A percentile compares a stretch with the other conserved stretches of the same genome.
Conservation (phyloP, 2,797 vertebrate genomes). For the Eupleurogrammus muticus region DNA sequence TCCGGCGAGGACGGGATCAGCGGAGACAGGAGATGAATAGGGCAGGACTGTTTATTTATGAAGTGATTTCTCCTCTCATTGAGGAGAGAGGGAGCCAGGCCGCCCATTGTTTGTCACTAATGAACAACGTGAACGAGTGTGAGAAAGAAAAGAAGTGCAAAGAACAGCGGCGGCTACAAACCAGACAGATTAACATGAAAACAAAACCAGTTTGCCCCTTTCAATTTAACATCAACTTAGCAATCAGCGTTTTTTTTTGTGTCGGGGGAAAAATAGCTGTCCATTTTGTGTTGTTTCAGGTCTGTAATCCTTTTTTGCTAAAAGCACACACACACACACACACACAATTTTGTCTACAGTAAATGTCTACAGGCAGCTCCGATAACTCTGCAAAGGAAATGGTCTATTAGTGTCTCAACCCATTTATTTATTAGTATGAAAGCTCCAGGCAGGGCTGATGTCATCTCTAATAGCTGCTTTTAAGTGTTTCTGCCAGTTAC, state of each 20-base stretch:
- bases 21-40: constrained; percentile 35
- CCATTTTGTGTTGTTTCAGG: constrained; percentile 25
- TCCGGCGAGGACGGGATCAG: constrained; percentile 6
- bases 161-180: constrained; percentile 51
- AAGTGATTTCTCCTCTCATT: constrained; percentile 63
- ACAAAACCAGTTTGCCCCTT: constrained; percentile 41
- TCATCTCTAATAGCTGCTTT: constrained; percentile 68
- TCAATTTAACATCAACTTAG: constrained; percentile 45
- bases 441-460: constrained; percentile 69
- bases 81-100: constrained; percentile 50
- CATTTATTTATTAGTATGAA: constrained; percentile 77
- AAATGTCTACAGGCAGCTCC: constrained; percentile 58
- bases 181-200: constrained; percentile 49
- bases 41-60: constrained; percentile 69
- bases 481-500: constrained; percentile 65
- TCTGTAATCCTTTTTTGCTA: constrained; percentile 35
- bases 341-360: constrained; percentile 38
- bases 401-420: constrained; percentile 75
- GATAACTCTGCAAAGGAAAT: constrained; percentile 75
- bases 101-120: constrained; percentile 58
- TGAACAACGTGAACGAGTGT: constrained; percentile 76
- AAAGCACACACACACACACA: constrained; percentile 39
- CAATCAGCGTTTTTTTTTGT: constrained; percentile 29
- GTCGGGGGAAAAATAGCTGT: not conserved
- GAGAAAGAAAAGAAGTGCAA: constrained; percentile 64